A percentile compares a stretch with the other conserved stretches of the same genome.
Evolutionary conservation across 2,113 vertebrate genomes (phyloP).

Genomic region (Leuciscus idus): DNA sequence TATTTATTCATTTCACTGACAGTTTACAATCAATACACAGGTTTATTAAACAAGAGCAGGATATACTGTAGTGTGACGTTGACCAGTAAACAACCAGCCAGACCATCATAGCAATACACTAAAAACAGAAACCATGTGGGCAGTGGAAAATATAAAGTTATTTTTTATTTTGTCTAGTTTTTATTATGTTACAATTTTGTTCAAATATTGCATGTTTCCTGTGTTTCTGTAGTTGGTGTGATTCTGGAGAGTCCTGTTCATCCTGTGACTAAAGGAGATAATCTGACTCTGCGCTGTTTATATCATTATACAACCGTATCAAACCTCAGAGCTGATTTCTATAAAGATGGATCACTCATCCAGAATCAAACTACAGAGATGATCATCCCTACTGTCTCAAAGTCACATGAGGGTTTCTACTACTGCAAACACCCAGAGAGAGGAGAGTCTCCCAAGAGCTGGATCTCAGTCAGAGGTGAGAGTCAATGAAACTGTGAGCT

Average conservation of each 20-base stretch:
- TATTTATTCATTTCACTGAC: background rate
- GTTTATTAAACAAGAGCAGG: background rate
- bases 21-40: background rate
- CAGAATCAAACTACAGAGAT: constrained; percentile 37
- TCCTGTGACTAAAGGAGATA: constrained; percentile 39
- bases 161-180: background rate
- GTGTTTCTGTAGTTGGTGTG: constrained; percentile 23
- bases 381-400: constrained; percentile 24
- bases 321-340: constrained; percentile 33
- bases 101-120: no score
- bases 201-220: background rate
- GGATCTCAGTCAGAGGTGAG: constrained; percentile 45
- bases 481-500: background rate
- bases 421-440: constrained; percentile 39
- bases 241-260: constrained; percentile 50
- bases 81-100: no score
- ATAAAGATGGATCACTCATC: constrained; percentile 36
- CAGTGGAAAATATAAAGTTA: background rate
- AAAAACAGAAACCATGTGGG: no score
- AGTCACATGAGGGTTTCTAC: constrained; percentile 47
- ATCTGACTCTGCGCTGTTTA: constrained; percentile 47
- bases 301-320: background rate
- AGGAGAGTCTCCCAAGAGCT: constrained; percentile 36
- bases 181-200: background rate
- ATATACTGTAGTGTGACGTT: background rate